Base-by-base conservation (phyloP, 2,113 vertebrate genomes). In the Eleginops maclovinus region DNA sequence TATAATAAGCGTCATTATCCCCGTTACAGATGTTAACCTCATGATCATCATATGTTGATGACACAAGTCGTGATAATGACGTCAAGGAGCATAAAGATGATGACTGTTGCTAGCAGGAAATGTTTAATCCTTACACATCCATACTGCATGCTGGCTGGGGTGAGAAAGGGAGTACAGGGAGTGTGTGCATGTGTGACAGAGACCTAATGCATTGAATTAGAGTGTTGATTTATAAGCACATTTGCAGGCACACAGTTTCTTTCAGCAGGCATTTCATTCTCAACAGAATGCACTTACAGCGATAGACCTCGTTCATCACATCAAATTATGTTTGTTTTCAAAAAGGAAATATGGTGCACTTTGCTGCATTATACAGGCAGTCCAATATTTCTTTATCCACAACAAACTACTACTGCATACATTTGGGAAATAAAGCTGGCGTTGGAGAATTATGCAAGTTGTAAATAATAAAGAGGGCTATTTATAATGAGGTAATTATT, bases 361-460 rank as follows among this genome's bases (percentile, higher is more conserved):
- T 24, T 69, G 21, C 44, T 63, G 51, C 4, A 21, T 46, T 46
- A 44, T 41, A 15, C 4, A 59, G 4, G 10, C 19, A 65, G 21
- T 49, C 69, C 36, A 28, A 1, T 26, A 46, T 50, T 14, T 44
- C 9, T 8, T 9, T 4, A 50, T n/a, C 43, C 54, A 3, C 19
- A 53, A 14, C 19, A 65, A 80, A 74, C 60, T 40, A 21, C 12
- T 19, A 9, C 28, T 19, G 51, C 22, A 50, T 15, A 10, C 36
- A 65, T 63, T 19, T 10, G 14, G 36, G 26, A 19, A 46, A 61
- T 54, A n/a, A 53, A 22, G 41, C 70, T 14, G 17, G 14, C 49
- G 56, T 17, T 13, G 40, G 24, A 43, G 4, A 16, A 28, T 61
- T 19, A 55, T 54, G 59, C 0, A 65, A 74, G 65, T 88, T 89